A percentile compares a stretch with the other conserved stretches of the same genome.
These are phyloP conservation scores for Sebastes kiyomatsui DNA, from an alignment of 2,797 vertebrate genomes.

Conservation along the genomic window DNA sequence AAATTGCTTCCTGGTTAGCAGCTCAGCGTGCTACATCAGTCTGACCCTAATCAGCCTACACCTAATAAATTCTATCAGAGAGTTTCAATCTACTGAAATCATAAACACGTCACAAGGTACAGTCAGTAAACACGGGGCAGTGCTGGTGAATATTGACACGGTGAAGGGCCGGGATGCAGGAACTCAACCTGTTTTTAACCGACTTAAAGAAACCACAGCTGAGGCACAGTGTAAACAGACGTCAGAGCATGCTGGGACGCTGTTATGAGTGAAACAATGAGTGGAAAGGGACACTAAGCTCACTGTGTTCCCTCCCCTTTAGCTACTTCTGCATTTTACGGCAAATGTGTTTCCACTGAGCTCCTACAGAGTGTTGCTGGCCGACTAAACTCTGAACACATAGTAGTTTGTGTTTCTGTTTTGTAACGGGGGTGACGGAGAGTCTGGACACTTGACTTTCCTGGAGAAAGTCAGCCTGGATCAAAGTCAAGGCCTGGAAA, in stretches of 20 bases:
- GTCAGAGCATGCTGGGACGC: neutral
- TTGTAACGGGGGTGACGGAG: neutral
- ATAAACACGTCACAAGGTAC: slow-evolving; percentile 28
- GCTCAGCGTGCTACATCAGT: neutral
- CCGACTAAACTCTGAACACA: neutral
- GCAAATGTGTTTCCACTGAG: neutral
- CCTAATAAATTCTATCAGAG: slow-evolving; percentile 18
- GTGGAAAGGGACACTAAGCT: neutral
- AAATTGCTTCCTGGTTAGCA: slow-evolving; percentile 10
- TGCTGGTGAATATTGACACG: slow-evolving; percentile 42
- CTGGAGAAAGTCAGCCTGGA: slow-evolving; percentile 20
- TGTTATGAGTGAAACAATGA: neutral
- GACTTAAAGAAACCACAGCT: slow-evolving; percentile 27
- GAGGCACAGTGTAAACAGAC: slow-evolving; percentile 21
- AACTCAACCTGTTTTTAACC: slow-evolving; percentile 37
- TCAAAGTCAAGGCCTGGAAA: slow-evolving; percentile 50
- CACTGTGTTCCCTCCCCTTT: neutral
- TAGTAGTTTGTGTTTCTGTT: neutral
- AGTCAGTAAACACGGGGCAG: slow-evolving; percentile 39
- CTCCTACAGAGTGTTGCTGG: neutral
- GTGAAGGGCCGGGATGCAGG: slow-evolving; percentile 28
- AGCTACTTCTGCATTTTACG: slow-evolving; percentile 27
- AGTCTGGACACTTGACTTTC: slow-evolving; percentile 28
- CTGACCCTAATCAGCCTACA: slow-evolving; percentile 8
- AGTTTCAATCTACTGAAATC: neutral